Conservation (phyloP, 37 sponge, comb jelly and placozoan species). For the Halichondria panicea region DNA sequence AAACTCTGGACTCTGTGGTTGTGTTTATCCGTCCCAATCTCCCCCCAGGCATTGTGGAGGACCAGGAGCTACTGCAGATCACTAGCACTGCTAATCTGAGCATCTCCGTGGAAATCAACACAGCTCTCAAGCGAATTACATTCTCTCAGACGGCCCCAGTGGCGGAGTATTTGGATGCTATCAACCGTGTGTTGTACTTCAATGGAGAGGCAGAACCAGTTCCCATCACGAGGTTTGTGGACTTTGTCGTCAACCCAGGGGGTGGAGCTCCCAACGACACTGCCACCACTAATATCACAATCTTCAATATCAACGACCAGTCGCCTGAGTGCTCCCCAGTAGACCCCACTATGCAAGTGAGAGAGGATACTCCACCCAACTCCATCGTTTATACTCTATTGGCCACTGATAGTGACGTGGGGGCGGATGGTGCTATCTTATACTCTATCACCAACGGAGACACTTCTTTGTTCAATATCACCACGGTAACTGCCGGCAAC, state of each 20-base stretch:
- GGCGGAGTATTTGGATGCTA: constrained; percentile 37
- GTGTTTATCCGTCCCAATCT: constrained; percentile 42
- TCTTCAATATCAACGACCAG: constrained; percentile 68
- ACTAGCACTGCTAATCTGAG: background rate
- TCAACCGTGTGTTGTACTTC: constrained; percentile 43
- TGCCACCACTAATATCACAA: constrained; percentile 47
- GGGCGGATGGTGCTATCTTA: constrained; percentile 36
- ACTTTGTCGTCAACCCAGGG: constrained; percentile 62
- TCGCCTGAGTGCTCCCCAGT: constrained; percentile 39
- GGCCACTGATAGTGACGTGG: constrained; percentile 55
- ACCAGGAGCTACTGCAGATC: constrained; percentile 19
- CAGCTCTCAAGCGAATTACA: constrained; percentile 46
- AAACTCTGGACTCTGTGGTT: constrained; percentile 43
- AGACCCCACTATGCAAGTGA: background rate
- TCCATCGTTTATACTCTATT: constrained; percentile 14
- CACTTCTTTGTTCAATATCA: constrained; percentile 5
- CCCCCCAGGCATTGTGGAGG: constrained; percentile 19
- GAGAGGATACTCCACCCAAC: constrained; percentile 21
- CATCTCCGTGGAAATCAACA: constrained; percentile 59
- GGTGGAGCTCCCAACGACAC: constrained; percentile 68
- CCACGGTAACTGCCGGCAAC: too few relatives aligned
- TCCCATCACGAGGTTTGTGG: constrained; percentile 57
- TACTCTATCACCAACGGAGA: constrained; percentile 29
- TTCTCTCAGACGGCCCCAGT: constrained; percentile 44
- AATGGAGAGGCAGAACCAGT: constrained; percentile 68